Percentiles rank a stretch among this genome's conserved stretches.
These are phyloP conservation scores for Coecobrya sp. DNA, from an alignment of 2,888 invertebrate species.

Conservation along the genomic window DNA sequence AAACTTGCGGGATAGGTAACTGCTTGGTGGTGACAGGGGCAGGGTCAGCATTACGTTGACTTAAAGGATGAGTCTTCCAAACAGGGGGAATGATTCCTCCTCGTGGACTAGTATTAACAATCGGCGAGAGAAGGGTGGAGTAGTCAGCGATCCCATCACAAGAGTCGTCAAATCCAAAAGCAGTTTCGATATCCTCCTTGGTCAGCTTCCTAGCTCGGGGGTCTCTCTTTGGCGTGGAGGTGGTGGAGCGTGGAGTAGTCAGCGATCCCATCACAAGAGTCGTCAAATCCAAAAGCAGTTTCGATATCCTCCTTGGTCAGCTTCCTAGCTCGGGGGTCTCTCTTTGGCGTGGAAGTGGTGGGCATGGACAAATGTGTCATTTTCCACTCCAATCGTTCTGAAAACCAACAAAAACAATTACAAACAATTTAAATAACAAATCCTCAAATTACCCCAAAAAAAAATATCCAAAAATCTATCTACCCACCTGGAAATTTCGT, in stretches of 20 bases:
- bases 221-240: slow-evolving; percentile 83
- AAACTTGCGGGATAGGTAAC: background rate
- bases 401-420: no score
- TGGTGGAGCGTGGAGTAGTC: slow-evolving; percentile 77
- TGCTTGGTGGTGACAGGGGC: background rate
- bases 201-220: slow-evolving; percentile 9
- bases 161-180: slow-evolving; percentile 83
- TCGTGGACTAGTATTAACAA: slow-evolving; percentile 63
- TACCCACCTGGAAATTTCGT: no score
- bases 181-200: slow-evolving; percentile 74
- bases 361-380: slow-evolving; percentile 78
- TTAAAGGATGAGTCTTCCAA: slow-evolving; percentile 65
- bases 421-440: no score
- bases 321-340: slow-evolving; percentile 23
- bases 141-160: slow-evolving; percentile 57
- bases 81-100: slow-evolving; percentile 23
- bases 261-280: slow-evolving; percentile 33
- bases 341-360: slow-evolving; percentile 82
- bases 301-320: slow-evolving; percentile 74
- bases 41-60: slow-evolving; percentile 59
- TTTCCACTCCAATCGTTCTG: slow-evolving; percentile 82
- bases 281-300: slow-evolving; percentile 83
- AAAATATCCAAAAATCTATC: no score
- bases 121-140: slow-evolving; percentile 80
- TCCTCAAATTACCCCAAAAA: no score